Base-by-base conservation (phyloP, 2,113 vertebrate genomes). In the Uropsilus gracilis region DNA sequence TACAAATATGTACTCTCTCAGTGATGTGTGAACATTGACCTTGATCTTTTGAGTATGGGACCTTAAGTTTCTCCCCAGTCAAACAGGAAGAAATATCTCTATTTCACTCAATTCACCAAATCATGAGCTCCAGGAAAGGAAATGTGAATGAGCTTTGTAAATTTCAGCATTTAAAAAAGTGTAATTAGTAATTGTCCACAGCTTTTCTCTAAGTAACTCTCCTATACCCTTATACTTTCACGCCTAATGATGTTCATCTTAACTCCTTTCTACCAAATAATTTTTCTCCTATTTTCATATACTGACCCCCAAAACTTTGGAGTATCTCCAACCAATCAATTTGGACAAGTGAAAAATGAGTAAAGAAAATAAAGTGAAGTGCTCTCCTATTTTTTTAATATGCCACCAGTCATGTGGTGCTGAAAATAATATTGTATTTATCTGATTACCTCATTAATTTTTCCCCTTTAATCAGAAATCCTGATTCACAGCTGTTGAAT, bases 391-490 rank as follows among this genome's bases (percentile, higher is more conserved):
- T 69, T 53, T 53, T 53, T 37, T 32, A 18, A 73, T 91, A 13
- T 76, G 18, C 32, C 86, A 63, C 61, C 5, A 71, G 59, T 37
- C 14, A 64, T 32, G 44, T 75, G 13, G 24, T 13, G 78, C 66
- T 72, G 28, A 55, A 68, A 85, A 71, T 87, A 86, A 75, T 22
- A 55, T 42, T 75, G 30, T n/a, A 0, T 55, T 76, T 64, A 61
- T 95, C 73, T 57, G 12, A 71, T 76, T 81, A 34, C 75, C 34
- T 93, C 39, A 63, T 59, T 77, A 76, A 68, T 64, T 22, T 95
- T 24, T 8, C 30, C n/a, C 18, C 30, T 69, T 64, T 72, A 66
- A n/a, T 72, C 66, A 32, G 34, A 81, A 93, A 18, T 82, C 11
- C 46, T 94, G 57, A 59, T 84, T 93, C 78, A 78, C 37, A 94